A percentile compares a stretch with the other conserved stretches of the same genome.
Conservation (phyloP, 2,113 vertebrate genomes). For the Ameiurus melas region DNA sequence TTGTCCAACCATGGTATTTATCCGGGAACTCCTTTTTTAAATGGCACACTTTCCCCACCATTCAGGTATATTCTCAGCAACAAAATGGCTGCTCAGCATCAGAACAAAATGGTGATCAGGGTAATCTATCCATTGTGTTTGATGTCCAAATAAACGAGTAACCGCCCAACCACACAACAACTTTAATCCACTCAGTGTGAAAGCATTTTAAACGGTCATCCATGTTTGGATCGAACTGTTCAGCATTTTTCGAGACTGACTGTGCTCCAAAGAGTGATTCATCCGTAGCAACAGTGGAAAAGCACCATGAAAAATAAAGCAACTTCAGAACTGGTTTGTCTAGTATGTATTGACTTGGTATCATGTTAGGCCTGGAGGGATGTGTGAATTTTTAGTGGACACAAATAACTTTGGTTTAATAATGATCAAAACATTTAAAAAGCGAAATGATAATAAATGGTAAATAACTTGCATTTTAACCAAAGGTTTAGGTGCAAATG, state of each 20-base stretch:
- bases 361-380: neutral
- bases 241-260: neutral
- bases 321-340: neutral
- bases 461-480: neutral
- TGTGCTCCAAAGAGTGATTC: neutral
- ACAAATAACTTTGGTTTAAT: neutral
- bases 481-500: neutral
- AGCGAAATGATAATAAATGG: neutral
- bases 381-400: neutral
- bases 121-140: neutral
- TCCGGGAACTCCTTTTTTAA: neutral
- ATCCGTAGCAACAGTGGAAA: neutral
- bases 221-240: neutral
- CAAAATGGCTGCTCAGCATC: constrained; percentile 2
- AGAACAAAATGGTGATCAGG: neutral
- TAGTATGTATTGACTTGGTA: neutral
- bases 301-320: neutral
- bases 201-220: neutral
- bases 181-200: neutral
- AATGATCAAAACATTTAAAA: neutral
- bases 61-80: neutral
- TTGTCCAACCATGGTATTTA: neutral
- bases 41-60: neutral
- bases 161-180: neutral
- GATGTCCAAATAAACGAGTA: neutral